phyloP scores from a whole-genome alignment of 2,113 vertebrate species.

The Rhabdomys dilectus region DNA sequence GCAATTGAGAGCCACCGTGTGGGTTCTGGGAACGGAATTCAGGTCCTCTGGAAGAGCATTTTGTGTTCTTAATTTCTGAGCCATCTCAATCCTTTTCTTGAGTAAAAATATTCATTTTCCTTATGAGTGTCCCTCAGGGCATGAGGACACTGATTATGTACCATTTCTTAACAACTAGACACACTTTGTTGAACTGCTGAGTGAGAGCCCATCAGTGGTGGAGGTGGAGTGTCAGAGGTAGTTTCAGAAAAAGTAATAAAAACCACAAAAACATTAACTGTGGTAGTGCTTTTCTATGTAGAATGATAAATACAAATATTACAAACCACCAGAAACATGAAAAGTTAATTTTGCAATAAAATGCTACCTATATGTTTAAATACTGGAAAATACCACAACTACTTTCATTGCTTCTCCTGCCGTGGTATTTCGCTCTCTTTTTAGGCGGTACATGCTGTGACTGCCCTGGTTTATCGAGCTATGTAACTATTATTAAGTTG shows the following conservation, averaged over 20 bases:
- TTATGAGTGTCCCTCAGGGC: neutral
- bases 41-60: neutral
- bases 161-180: neutral
- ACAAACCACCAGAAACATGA: neutral
- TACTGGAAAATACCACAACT: neutral
- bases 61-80: neutral
- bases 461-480: neutral
- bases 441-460: rapidly evolving
- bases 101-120: neutral
- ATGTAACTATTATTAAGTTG: too few relatives aligned
- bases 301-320: neutral
- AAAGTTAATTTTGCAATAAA: slow-evolving; percentile 19
- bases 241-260: neutral
- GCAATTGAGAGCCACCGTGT: neutral
- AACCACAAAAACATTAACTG: neutral
- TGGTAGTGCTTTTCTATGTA: neutral
- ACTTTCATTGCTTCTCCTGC: neutral
- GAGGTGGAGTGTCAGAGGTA: too few relatives aligned
- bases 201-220: too few relatives aligned
- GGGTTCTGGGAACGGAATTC: neutral
- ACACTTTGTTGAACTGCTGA: rapidly evolving
- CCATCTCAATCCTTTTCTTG: neutral
- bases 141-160: neutral
- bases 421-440: rapidly evolving
- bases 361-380: neutral